Conservation (phyloP, 1,140 invertebrate species). For the Lysiphlebus fabarum region DNA sequence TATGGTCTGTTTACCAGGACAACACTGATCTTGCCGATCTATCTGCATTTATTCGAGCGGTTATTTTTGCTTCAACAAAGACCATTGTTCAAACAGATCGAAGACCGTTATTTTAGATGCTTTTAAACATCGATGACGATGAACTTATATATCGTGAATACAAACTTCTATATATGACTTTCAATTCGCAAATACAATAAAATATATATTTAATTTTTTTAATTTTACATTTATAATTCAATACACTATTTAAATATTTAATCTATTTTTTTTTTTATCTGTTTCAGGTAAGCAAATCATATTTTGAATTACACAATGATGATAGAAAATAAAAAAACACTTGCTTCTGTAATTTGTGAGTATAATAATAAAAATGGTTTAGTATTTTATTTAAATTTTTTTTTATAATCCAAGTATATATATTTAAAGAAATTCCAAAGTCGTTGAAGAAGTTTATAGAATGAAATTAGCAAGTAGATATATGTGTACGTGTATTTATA, state of each 20-base stretch:
- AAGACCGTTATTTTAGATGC: slow-evolving; percentile 16
- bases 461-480: too few relatives aligned
- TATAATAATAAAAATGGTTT: too few relatives aligned
- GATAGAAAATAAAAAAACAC: too few relatives aligned
- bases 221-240: slow-evolving; percentile 10
- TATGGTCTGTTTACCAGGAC: slow-evolving; percentile 8
- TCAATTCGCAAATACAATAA: slow-evolving; percentile 11
- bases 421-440: neutral
- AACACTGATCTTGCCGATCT: too few relatives aligned
- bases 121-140: slow-evolving; percentile 11
- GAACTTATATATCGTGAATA: slow-evolving; percentile 13
- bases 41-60: slow-evolving; percentile 13
- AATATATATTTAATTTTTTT: neutral
- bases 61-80: slow-evolving; percentile 31
- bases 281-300: slow-evolving; percentile 27
- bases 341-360: too few relatives aligned
- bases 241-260: slow-evolving; percentile 9
- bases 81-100: slow-evolving; percentile 29
- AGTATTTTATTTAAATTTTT: too few relatives aligned
- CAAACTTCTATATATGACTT: slow-evolving; percentile 2
- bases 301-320: too few relatives aligned
- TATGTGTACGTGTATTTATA: too few relatives aligned
- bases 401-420: too few relatives aligned
- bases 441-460: neutral
- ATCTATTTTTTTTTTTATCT: slow-evolving; percentile 22